These are phyloP conservation scores for Allophyes oxyacanthae DNA, from an alignment of 2,888 invertebrate species.

Conservation along the genomic window DNA sequence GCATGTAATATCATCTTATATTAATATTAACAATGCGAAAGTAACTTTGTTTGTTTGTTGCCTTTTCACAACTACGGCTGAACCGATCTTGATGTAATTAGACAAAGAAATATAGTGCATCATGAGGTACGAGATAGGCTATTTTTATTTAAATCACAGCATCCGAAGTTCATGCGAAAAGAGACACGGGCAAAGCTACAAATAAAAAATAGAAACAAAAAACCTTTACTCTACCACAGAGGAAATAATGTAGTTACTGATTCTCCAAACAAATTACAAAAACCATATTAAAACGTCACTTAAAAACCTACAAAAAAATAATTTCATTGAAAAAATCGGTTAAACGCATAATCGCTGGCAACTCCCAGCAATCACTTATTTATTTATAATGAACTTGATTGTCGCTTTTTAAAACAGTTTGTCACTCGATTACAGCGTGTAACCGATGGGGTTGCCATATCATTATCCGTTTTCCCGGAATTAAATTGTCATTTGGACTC, in stretches of 20 bases:
- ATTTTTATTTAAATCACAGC: no score
- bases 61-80: no score
- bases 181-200: no score
- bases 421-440: constrained; percentile 85
- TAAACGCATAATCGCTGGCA: constrained; percentile 52
- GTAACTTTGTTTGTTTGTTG: no score
- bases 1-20: no score
- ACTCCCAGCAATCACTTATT: constrained; percentile 59
- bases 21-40: no score
- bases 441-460: constrained; percentile 79
- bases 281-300: constrained; percentile 32
- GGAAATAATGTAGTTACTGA: no score
- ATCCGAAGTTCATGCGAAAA: no score
- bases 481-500: constrained; percentile 82
- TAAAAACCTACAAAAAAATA: constrained; percentile 36
- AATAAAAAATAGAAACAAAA: no score
- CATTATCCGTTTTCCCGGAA: constrained; percentile 81
- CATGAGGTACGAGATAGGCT: no score
- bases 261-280: constrained; percentile 16
- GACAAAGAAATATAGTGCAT: no score
- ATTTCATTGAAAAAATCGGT: constrained; percentile 50
- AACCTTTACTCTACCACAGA: constrained; percentile 2
- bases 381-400: constrained; percentile 66
- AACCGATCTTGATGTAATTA: no score
- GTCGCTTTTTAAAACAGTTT: constrained; percentile 83